These are phyloP conservation scores for Drosophila neonasuta DNA, from an alignment of 2,888 invertebrate species.

Conservation along the genomic window DNA sequence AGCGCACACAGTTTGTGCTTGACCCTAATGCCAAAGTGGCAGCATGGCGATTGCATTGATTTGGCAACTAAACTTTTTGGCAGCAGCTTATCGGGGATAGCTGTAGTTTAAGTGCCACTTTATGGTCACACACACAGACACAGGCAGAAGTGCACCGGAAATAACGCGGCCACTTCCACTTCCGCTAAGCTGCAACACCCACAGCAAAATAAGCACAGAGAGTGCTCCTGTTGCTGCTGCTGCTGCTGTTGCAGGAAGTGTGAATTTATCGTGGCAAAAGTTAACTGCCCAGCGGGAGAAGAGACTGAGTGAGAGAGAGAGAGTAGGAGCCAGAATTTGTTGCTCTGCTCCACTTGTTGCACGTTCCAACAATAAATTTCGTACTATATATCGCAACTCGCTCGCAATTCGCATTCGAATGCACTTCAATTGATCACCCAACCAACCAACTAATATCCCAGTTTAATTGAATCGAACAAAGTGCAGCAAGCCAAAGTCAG, in stretches of 20 bases:
- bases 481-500: slow-evolving; percentile 33
- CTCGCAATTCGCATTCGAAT: slow-evolving; percentile 14
- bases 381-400: slow-evolving; percentile 41
- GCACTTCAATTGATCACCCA: slow-evolving; percentile 34
- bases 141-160: slow-evolving; percentile 54
- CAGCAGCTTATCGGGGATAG: slow-evolving; percentile 23
- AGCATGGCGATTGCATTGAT: slow-evolving; percentile 35
- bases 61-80: slow-evolving; percentile 26
- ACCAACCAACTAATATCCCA: slow-evolving; percentile 40
- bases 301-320: slow-evolving; percentile 22
- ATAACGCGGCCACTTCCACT: slow-evolving; percentile 65
- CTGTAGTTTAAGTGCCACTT: slow-evolving; percentile 25
- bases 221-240: slow-evolving; percentile 5
- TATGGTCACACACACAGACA: slow-evolving; percentile 9
- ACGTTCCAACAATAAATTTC: slow-evolving; percentile 47
- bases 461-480: slow-evolving; percentile 47
- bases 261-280: slow-evolving; percentile 71
- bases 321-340: slow-evolving; percentile 20
- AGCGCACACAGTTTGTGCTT: slow-evolving; percentile 45
- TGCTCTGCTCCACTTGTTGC: slow-evolving; percentile 68
- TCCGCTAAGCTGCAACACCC: slow-evolving; percentile 64
- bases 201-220: slow-evolving; percentile 13
- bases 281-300: slow-evolving; percentile 51
- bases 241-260: slow-evolving; percentile 66
- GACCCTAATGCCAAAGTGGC: slow-evolving; percentile 61